These are phyloP conservation scores for Pectinophora gossypiella DNA, from an alignment of 1,140 invertebrate genomes.

Conservation along the genomic window DNA sequence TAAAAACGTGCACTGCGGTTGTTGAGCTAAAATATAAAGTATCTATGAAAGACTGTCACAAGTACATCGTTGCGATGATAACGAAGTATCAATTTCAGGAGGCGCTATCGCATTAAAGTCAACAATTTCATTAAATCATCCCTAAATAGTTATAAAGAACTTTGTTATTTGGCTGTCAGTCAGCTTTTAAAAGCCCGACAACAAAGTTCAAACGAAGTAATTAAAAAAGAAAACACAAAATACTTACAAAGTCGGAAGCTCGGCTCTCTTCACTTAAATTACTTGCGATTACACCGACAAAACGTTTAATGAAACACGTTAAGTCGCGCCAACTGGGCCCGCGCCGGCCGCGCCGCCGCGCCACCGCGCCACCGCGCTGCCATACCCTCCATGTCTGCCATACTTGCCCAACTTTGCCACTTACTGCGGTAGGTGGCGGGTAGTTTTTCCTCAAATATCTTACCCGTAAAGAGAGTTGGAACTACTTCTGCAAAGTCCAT, in stretches of 20 bases:
- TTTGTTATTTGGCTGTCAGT: constrained; percentile 74
- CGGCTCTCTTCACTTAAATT: constrained; percentile 74
- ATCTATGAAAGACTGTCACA: too few species aligned
- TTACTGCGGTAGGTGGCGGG: constrained; percentile 49
- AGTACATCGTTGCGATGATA: too few species aligned
- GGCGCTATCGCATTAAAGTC: constrained; percentile 46
- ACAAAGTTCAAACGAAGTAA: constrained; percentile 75
- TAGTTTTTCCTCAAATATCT: constrained; percentile 73
- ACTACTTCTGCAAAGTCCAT: constrained; percentile 69
- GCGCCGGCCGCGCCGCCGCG: constrained; percentile 22
- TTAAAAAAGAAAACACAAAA: constrained; percentile 75
- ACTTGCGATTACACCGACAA: constrained; percentile 74
- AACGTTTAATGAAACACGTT: constrained; percentile 73
- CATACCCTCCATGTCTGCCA: constrained; percentile 35
- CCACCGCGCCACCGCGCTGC: constrained; percentile 23
- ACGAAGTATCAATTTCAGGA: constrained; percentile 44
- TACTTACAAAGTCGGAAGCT: constrained; percentile 73
- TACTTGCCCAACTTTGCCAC: constrained; percentile 58
- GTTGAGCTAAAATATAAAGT: too few species aligned
- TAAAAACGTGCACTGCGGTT: too few species aligned
- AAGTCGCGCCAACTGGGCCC: constrained; percentile 59
- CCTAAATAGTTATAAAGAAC: constrained; percentile 69
- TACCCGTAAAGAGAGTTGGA: constrained; percentile 69
- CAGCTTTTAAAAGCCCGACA: constrained; percentile 67
- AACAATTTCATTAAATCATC: constrained; percentile 66